Evolutionary conservation across 2,888 invertebrate genomes (phyloP).

Genomic region (Clepsis dumicolana): DNA sequence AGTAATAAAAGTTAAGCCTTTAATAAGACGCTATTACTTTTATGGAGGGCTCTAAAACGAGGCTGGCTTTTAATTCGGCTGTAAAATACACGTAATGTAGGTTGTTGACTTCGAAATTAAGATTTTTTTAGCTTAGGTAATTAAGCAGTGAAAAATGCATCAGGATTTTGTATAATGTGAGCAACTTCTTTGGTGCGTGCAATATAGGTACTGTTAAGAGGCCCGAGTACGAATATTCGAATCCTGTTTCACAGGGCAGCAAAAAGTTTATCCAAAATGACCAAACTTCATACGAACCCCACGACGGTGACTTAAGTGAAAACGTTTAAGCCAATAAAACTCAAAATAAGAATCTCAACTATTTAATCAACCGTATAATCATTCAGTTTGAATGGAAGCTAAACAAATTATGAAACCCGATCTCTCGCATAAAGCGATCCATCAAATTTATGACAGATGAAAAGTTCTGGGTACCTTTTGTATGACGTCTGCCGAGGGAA

Average conservation of each 20-base stretch:
- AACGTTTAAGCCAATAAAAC: constrained; percentile 39
- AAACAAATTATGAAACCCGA: constrained; percentile 82
- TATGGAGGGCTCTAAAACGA: constrained; percentile 63
- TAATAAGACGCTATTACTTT: constrained; percentile 65
- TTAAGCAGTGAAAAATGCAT: not conserved
- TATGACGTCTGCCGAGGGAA: constrained; percentile 49
- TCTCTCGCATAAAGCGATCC: constrained; percentile 70
- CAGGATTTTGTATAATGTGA: not conserved
- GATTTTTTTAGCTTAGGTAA: constrained; percentile 11
- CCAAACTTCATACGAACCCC: constrained; percentile 1
- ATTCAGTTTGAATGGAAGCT: constrained; percentile 67
- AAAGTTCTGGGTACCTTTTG: constrained; percentile 60
- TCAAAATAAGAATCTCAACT: constrained; percentile 61
- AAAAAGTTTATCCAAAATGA: constrained; percentile 7
- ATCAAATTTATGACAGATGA: constrained; percentile 78
- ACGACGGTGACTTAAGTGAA: constrained; percentile 27
- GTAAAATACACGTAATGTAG: constrained; percentile 55
- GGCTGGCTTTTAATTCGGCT: constrained; percentile 63
- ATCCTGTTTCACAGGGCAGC: too few relatives aligned
- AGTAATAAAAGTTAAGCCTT: constrained; percentile 59
- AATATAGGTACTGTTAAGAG: too few relatives aligned
- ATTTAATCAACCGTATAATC: constrained; percentile 78
- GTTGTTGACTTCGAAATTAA: constrained; percentile 29
- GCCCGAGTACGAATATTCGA: too few relatives aligned
- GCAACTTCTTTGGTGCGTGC: too few relatives aligned